Conservation (phyloP, 1,140 invertebrate species). For the Bombus haemorrhoidalis region DNA sequence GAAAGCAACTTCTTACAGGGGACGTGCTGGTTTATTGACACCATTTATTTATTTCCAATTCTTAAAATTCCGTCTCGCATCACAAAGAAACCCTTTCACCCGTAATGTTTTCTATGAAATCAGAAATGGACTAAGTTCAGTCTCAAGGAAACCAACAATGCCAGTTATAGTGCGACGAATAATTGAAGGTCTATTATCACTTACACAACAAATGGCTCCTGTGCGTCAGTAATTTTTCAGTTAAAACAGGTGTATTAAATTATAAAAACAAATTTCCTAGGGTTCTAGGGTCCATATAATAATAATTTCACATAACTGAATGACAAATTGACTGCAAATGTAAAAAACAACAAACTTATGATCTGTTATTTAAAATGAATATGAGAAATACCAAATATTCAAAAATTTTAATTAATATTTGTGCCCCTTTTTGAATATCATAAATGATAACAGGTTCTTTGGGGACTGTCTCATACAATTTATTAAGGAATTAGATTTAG, state of each 20-base stretch:
- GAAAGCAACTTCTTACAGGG: conserved; percentile 85
- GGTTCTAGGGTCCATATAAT: conserved; percentile 64
- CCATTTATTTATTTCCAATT: conserved; percentile 98
- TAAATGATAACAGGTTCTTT: conserved; percentile 3
- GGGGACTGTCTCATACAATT: conserved; percentile 32
- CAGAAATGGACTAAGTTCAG: conserved; percentile 66
- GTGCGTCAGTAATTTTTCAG: conserved; percentile 70
- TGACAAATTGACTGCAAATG: conserved; percentile 47
- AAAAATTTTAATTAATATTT: conserved; percentile 31
- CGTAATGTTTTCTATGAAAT: conserved; percentile 93
- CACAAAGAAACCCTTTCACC: conserved; percentile 97
- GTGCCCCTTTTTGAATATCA: conserved; percentile 19
- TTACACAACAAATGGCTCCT: conserved; percentile 77
- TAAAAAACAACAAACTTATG: conserved; percentile 46
- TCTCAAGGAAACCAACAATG: conserved; percentile 71
- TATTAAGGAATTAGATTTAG: conserved; percentile 18
- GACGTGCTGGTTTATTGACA: conserved; percentile 91
- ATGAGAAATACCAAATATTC: conserved; percentile 25
- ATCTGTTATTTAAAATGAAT: conserved; percentile 33
- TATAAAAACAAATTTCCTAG: conserved; percentile 55
- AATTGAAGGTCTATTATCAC: conserved; percentile 71
- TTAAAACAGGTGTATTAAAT: conserved; percentile 25
- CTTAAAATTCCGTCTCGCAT: conserved; percentile 93
- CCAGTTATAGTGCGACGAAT: conserved; percentile 74
- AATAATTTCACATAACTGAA: conserved; percentile 45